Evolutionary conservation across 2,113 vertebrate genomes (phyloP).

Genomic region (Sinocyclocheilus grahami): DNA sequence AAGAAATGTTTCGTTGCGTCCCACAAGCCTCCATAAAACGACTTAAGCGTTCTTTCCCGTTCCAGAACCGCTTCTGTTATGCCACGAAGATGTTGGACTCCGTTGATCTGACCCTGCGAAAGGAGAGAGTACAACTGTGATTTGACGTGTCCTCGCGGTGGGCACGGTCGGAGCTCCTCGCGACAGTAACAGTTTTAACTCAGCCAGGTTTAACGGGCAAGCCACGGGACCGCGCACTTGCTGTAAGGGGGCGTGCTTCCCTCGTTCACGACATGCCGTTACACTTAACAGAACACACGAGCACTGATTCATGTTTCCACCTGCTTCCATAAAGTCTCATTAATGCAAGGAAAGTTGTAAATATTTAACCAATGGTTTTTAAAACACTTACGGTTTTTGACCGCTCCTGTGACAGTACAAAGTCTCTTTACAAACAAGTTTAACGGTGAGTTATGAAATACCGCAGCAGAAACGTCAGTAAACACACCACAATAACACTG

Average conservation of each 20-base stretch:
- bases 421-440: not conserved
- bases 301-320: not conserved
- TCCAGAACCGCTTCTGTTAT: conserved; percentile 48
- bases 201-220: conserved; percentile 26
- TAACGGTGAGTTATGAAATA: not conserved
- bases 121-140: conserved; percentile 18
- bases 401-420: not conserved
- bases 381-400: not conserved
- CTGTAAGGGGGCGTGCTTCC: conserved; percentile 61
- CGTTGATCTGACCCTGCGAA: conserved; percentile 49
- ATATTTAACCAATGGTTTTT: not conserved
- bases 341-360: not conserved
- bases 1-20: conserved; percentile 64
- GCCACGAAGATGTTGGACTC: conserved; percentile 57
- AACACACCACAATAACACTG: not conserved
- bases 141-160: not conserved
- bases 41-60: conserved; percentile 54
- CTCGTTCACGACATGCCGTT: conserved; percentile 27
- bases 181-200: conserved; percentile 30
- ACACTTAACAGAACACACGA: conserved; percentile 33
- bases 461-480: not conserved
- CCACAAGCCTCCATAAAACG: conserved; percentile 51
- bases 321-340: not conserved
- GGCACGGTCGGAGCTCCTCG: conserved; percentile 6
- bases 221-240: conserved; percentile 21